These are phyloP conservation scores for Octodon degus DNA, from an alignment of 2,113 vertebrate genomes.

Conservation along the genomic window DNA sequence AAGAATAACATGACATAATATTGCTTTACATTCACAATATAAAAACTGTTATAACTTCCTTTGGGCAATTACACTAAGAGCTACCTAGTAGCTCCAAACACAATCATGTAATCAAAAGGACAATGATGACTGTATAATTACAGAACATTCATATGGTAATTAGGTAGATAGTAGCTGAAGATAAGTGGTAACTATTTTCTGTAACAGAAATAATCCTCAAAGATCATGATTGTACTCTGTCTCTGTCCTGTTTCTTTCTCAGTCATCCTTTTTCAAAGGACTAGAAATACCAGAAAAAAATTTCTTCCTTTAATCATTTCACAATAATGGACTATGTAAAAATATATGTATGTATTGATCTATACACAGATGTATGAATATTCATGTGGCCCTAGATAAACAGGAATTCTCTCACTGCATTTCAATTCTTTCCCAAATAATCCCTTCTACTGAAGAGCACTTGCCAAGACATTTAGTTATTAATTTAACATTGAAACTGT, in stretches of 20 bases:
- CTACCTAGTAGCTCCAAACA: constrained; percentile 50
- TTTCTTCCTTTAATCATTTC: background rate
- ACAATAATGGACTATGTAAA: background rate
- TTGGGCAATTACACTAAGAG: constrained; percentile 67
- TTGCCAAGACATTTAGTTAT: constrained; percentile 42
- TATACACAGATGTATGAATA: constrained; percentile 48
- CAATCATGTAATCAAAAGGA: constrained; percentile 65
- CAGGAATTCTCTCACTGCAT: background rate
- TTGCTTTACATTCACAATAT: constrained; percentile 43
- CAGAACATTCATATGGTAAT: constrained; percentile 69
- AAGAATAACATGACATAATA: constrained; percentile 56
- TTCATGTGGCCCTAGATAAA: background rate
- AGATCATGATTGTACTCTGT: background rate
- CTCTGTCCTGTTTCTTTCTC: background rate
- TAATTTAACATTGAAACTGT: background rate
- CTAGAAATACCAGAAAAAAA: background rate
- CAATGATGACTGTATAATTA: constrained; percentile 59
- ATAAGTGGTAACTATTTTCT: constrained; percentile 65
- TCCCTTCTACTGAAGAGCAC: constrained; percentile 52
- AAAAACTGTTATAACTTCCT: constrained; percentile 67
- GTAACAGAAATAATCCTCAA: constrained; percentile 52
- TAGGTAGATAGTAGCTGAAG: constrained; percentile 51
- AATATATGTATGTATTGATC: background rate
- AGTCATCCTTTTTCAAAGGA: background rate
- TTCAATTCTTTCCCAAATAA: constrained; percentile 35